These are phyloP conservation scores for Drosophila austrosaltans DNA, from an alignment of 2,888 invertebrate species.

Conservation along the genomic window DNA sequence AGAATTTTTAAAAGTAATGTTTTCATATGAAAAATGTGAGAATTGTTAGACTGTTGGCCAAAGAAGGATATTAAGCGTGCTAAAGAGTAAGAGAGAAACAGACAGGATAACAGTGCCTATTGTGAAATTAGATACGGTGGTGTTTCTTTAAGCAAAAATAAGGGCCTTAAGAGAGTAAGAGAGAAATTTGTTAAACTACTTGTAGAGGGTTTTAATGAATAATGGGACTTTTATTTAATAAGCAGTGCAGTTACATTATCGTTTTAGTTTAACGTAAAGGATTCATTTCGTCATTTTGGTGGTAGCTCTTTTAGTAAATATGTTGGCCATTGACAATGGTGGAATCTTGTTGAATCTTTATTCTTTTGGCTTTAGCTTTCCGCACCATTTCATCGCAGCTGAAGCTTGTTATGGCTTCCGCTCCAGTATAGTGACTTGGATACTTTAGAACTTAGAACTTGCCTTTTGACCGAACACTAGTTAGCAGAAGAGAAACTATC, in stretches of 20 bases:
- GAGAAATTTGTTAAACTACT: neutral
- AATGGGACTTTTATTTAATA: neutral
- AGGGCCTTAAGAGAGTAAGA: neutral
- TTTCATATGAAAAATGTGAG: no score
- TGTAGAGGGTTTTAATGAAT: neutral
- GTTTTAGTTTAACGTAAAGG: neutral
- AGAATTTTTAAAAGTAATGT: no score
- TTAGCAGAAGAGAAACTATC: neutral
- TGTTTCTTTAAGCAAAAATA: neutral
- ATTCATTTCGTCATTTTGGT: neutral
- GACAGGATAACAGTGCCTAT: neutral
- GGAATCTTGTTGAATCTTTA: neutral
- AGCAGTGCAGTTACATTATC: neutral
- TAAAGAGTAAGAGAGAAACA: neutral
- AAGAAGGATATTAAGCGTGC: neutral
- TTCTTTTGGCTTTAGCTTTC: neutral
- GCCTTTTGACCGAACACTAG: neutral
- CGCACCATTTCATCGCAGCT: constrained; percentile 1
- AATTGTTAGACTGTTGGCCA: no score
- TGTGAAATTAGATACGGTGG: neutral
- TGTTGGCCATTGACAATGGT: neutral
- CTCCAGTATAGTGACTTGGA: neutral
- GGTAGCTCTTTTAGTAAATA: neutral
- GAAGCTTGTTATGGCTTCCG: constrained; percentile 8
- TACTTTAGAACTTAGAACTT: constrained; percentile 6